phyloP scores from a whole-genome alignment of 1,140 invertebrate genomes.

The Philopotamus ludificatus region DNA sequence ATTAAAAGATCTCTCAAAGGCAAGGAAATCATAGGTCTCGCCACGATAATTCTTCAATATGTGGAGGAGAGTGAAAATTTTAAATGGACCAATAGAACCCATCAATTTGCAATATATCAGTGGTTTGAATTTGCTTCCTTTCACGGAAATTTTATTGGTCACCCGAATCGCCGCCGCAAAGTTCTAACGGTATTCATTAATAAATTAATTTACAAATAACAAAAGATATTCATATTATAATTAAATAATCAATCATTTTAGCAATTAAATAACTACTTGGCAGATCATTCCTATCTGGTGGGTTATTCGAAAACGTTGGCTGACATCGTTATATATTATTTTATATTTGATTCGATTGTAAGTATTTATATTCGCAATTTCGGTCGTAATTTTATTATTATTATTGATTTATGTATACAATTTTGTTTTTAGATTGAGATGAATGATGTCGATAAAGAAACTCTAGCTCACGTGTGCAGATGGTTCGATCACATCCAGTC shows the following conservation, averaged over 20 bases:
- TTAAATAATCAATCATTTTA: slow-evolving; percentile 20
- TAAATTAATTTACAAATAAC: slow-evolving; percentile 40
- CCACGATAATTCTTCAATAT: slow-evolving; percentile 19
- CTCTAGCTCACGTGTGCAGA: slow-evolving; percentile 62
- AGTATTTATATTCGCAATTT: slow-evolving; percentile 19
- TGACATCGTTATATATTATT: slow-evolving; percentile 37
- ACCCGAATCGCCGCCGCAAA: slow-evolving; percentile 16
- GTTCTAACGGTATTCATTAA: slow-evolving; percentile 47
- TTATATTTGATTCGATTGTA: slow-evolving; percentile 33
- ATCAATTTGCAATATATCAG: slow-evolving; percentile 33
- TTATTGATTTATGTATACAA: not conserved
- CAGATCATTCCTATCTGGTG: slow-evolving; percentile 34
- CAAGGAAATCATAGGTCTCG: slow-evolving; percentile 19
- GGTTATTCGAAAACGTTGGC: slow-evolving; percentile 30
- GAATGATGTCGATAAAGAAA: slow-evolving; percentile 59
- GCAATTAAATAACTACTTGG: slow-evolving; percentile 37
- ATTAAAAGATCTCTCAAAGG: not conserved
- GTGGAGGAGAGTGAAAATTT: slow-evolving; percentile 13
- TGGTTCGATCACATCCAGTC: slow-evolving; percentile 70
- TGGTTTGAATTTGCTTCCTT: slow-evolving; percentile 39
- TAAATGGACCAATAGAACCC: slow-evolving; percentile 6
- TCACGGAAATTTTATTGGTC: no score
- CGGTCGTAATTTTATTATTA: slow-evolving; percentile 4
- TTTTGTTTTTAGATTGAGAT: slow-evolving; percentile 52
- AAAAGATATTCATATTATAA: not conserved